Percentiles rank a stretch among this genome's conserved stretches.
Evolutionary conservation across 1,140 invertebrate genomes (phyloP).

Genomic region (Drosophila nigromelanica): DNA sequence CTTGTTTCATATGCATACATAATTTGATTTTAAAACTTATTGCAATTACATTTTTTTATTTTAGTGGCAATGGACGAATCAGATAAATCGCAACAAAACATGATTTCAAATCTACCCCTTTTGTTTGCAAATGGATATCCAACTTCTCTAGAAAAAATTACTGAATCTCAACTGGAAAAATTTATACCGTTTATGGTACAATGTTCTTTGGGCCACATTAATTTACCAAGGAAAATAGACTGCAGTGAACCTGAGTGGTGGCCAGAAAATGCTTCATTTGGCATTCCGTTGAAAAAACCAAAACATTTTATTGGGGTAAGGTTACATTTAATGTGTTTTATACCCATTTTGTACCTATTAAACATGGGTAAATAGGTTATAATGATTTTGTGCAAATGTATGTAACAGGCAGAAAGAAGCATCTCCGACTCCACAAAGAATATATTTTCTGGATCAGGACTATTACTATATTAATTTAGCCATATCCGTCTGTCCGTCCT

Average conservation of each 20-base stretch:
- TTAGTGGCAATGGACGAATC: conserved; percentile 74
- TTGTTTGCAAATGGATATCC: conserved; percentile 89
- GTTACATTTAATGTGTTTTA: conserved; percentile 9
- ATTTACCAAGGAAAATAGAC: conserved; percentile 84
- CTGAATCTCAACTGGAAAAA: conserved; percentile 86
- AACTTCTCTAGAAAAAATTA: conserved; percentile 87
- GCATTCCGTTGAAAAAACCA: conserved; percentile 86
- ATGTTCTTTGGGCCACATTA: conserved; percentile 88
- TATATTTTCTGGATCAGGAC: no score
- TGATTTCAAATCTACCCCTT: conserved; percentile 86
- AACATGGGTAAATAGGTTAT: no score
- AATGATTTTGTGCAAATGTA: no score
- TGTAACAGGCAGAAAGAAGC: no score
- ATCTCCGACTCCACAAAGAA: no score
- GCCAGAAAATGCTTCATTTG: conserved; percentile 87
- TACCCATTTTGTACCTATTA: conserved; percentile 3
- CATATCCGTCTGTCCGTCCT: no score
- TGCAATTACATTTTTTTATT: conserved; percentile 12
- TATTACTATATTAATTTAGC: no score
- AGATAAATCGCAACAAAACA: conserved; percentile 78
- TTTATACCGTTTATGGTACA: conserved; percentile 90
- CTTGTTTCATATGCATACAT: no score
- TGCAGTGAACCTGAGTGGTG: conserved; percentile 87
- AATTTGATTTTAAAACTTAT: not conserved
- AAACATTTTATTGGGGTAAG: conserved; percentile 84